These are phyloP conservation scores for Patella pellucida DNA, from an alignment of 2,888 invertebrate species.

Conservation along the genomic window DNA sequence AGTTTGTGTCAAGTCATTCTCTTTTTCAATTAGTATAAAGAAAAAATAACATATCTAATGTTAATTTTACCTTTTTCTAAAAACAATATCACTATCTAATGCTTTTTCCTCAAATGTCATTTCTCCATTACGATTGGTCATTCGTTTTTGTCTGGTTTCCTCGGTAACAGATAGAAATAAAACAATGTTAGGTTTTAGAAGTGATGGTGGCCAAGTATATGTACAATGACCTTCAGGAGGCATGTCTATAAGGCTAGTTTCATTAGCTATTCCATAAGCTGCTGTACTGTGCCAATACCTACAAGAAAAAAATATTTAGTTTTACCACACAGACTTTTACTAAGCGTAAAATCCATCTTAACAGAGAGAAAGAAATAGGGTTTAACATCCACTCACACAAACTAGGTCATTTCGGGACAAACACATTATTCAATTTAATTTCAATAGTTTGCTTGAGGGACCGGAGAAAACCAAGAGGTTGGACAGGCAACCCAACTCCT, in stretches of 20 bases:
- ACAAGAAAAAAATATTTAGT: too few species aligned
- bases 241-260: conserved; percentile 43
- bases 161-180: conserved; percentile 52
- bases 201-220: conserved; percentile 54
- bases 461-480: too few species aligned
- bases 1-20: too few species aligned
- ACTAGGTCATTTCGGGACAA: too few species aligned
- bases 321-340: too few species aligned
- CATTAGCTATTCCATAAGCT: conserved; percentile 56
- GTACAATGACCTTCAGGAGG: conserved; percentile 38
- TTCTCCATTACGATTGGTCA: conserved; percentile 32
- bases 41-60: neutral
- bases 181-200: conserved; percentile 46
- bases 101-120: conserved; percentile 49
- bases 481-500: too few species aligned
- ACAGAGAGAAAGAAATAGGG: too few species aligned
- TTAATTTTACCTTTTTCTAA: conserved; percentile 46
- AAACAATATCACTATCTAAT: conserved; percentile 43
- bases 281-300: conserved; percentile 60
- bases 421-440: too few species aligned
- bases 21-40: neutral
- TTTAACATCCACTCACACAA: too few species aligned
- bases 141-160: conserved; percentile 43
- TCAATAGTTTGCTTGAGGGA: too few species aligned
- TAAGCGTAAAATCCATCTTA: too few species aligned